These are phyloP conservation scores for Eolophus roseicapilla DNA, from an alignment of 2,113 vertebrate species.

Conservation along the genomic window DNA sequence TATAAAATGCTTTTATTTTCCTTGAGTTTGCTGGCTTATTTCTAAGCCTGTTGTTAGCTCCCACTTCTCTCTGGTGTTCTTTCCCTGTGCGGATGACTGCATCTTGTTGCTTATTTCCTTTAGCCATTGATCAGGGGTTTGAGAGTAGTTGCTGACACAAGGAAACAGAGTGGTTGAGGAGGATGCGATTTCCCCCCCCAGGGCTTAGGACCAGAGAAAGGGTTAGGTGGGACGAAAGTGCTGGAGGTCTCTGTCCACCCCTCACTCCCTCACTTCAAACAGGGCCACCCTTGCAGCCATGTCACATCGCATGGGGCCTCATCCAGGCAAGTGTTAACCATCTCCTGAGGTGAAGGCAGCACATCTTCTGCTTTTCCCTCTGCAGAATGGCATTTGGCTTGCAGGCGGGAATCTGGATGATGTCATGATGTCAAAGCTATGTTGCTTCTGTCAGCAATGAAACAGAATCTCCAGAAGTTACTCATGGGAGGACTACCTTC, in stretches of 20 bases:
- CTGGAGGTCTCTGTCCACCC: neutral
- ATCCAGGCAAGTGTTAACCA: neutral
- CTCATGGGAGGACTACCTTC: neutral
- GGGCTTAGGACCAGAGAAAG: neutral
- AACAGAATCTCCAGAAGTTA: neutral
- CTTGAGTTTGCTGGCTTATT: neutral
- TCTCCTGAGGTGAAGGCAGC: neutral
- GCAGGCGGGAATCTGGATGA: neutral
- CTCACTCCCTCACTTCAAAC: neutral
- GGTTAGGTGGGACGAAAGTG: neutral
- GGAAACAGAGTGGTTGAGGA: neutral
- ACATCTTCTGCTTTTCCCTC: neutral
- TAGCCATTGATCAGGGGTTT: neutral
- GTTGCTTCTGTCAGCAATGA: neutral
- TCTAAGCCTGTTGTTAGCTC: neutral
- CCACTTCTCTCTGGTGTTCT: neutral
- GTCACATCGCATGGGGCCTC: rapidly evolving
- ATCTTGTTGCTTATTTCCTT: neutral
- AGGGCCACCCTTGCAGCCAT: neutral
- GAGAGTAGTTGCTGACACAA: neutral
- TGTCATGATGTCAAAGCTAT: neutral
- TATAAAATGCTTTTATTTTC: neutral
- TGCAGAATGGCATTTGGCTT: neutral
- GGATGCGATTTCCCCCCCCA: too few relatives aligned
- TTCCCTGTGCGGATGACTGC: neutral